Evolutionary conservation across 1,140 invertebrate genomes (phyloP), one percentile per base, ranked within the genome.

Genomic region (Halesus radiatus): DNA sequence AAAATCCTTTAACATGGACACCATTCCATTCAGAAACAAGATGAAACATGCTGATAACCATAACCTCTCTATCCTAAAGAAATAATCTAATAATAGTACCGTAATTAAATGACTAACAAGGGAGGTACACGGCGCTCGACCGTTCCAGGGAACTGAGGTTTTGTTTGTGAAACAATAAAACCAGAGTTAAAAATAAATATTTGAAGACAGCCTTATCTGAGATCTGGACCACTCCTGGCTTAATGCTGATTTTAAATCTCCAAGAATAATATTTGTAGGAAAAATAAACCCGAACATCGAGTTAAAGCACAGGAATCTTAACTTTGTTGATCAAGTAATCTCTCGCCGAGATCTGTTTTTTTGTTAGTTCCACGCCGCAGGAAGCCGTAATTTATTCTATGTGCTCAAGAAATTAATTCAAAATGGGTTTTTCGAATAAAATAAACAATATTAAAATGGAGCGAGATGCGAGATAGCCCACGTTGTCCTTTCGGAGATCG

Each of bases 321-420:
- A 45, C 37, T 45, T 45, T 45, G 37, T 45, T 45, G 37, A 45
- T 45, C 37, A 45, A 45, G 18, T 60, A 60, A 60, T 60, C 56
- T 20, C 18, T 18, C 18, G 56, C 56, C 18, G 56, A 60, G 56
- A 60, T 60, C 56, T 60, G 37, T 45, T 45, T 60, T 60, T 60
- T 60, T 15, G 20, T 22, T 60, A 60, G 13, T 60, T 60, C 20
- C n/a, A 10, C 5, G 56, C 56, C 56, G 56, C 56, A 60, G 18
- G 23, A 60, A 60, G 20, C 56, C 56, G 56, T 60, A 60, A 60
- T 60, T 60, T 60, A 60, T 60, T 7, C 56, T 60, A 20, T 60
- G 56, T 60, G 56, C 56, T 60, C 23, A 23, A 60, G 56, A 60
- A 60, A 60, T 60, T 60, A 60, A 60, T 60, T 60, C 56, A 60